Evolutionary conservation across 2,113 vertebrate genomes (phyloP).

Genomic region (Clinocottus analis): DNA sequence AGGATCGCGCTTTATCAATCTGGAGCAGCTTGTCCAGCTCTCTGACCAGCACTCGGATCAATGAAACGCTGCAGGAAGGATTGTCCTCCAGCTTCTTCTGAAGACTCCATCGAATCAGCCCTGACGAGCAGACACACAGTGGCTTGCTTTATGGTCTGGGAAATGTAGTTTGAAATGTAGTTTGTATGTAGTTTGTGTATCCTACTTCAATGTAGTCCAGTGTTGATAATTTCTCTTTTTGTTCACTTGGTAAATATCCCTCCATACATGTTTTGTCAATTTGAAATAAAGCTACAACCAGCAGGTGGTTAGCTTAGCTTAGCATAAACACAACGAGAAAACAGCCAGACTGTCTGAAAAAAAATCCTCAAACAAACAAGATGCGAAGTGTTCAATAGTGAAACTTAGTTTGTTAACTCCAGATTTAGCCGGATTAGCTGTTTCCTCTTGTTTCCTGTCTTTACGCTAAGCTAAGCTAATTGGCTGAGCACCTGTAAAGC

Average conservation of each 20-base stretch:
- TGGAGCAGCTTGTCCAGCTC: conserved; percentile 86
- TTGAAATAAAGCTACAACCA: not conserved
- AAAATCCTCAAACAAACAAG: not conserved
- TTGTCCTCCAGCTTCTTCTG: conserved; percentile 87
- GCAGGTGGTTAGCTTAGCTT: not conserved
- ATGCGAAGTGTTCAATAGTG: not conserved
- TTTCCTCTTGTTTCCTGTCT: not conserved
- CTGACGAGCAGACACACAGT: conserved; percentile 64
- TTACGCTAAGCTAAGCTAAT: not conserved
- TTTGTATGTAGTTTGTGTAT: too few species aligned
- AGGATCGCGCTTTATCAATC: conserved; percentile 67
- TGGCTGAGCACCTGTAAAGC: not conserved
- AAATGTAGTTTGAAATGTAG: too few species aligned
- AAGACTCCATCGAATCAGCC: conserved; percentile 89
- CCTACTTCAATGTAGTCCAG: too few species aligned
- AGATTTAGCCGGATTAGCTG: too few species aligned
- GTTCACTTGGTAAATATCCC: not conserved
- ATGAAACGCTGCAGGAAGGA: conserved; percentile 73
- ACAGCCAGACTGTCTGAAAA: too few species aligned
- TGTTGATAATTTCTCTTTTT: not conserved
- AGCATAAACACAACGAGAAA: not conserved
- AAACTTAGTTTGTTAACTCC: too few species aligned
- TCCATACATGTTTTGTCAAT: not conserved
- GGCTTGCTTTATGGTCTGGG: not conserved
- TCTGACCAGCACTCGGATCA: conserved; percentile 85